Percentiles rank a stretch among this genome's conserved stretches.
phyloP scores from a whole-genome alignment of 2,888 invertebrate species.

The Candidula unifasciata region DNA sequence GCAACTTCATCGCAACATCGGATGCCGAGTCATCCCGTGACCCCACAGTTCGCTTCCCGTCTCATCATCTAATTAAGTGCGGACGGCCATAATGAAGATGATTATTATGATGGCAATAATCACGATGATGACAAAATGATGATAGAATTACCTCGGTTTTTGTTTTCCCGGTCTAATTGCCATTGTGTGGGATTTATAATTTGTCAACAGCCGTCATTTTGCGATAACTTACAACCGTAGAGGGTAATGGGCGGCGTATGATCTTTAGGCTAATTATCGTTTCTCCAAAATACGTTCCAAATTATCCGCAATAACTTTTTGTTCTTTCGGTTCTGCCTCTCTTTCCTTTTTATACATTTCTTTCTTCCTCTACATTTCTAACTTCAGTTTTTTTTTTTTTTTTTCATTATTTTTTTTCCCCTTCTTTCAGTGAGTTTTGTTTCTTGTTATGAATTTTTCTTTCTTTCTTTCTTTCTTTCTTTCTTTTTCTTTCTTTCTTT shows the following conservation, averaged over 20 bases:
- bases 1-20: too few relatives aligned
- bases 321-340: neutral
- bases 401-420: neutral
- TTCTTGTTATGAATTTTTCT: too few relatives aligned
- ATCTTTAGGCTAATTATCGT: neutral
- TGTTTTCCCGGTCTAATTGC: neutral
- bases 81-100: too few relatives aligned
- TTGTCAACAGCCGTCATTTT: neutral
- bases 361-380: too few relatives aligned
- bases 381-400: neutral
- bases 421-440: too few relatives aligned
- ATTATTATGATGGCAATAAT: too few relatives aligned
- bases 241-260: too few relatives aligned
- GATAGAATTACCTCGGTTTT: neutral
- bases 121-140: too few relatives aligned
- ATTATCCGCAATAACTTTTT: neutral
- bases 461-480: neutral
- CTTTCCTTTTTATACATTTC: neutral
- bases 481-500: neutral
- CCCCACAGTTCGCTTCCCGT: too few relatives aligned
- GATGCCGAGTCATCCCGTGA: too few relatives aligned
- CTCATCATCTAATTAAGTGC: too few relatives aligned
- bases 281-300: neutral
- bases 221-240: too few relatives aligned
- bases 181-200: neutral